Evolutionary conservation across 1,140 invertebrate genomes (phyloP).

Genomic region (Hycleus phaleratus): DNA sequence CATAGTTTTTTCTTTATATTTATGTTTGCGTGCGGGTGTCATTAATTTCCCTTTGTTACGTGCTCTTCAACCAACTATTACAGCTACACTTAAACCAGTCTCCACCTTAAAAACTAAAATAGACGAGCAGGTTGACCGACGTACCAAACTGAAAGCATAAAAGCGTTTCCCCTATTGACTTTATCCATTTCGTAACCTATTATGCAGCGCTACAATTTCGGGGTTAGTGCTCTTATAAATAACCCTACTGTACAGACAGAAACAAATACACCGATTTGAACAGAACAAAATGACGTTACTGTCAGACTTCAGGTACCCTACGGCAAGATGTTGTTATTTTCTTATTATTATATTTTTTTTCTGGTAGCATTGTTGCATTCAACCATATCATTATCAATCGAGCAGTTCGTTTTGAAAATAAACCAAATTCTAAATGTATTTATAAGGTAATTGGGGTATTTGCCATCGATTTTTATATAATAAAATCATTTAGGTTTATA

Average conservation of each 20-base stretch:
- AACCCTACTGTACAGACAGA: neutral
- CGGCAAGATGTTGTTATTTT: too few species aligned
- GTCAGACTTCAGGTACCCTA: too few species aligned
- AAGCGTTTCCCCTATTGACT: conserved; percentile 12
- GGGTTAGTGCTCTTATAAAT: conserved; percentile 5
- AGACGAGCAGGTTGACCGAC: conserved; percentile 4
- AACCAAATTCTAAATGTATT: too few species aligned
- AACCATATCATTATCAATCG: too few species aligned
- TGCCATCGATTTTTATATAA: too few species aligned
- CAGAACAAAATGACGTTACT: too few species aligned
- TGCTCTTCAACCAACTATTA: conserved; percentile 21
- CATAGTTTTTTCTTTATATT: conserved; percentile 23
- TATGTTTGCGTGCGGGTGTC: conserved; percentile 23
- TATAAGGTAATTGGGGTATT: too few species aligned
- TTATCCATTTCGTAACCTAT: conserved; percentile 8
- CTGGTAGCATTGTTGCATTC: too few species aligned
- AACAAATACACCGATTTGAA: too few species aligned
- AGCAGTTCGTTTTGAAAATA: too few species aligned
- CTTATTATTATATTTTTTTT: too few species aligned
- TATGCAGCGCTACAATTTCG: conserved; percentile 6
- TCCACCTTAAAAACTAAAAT: conserved; percentile 6
- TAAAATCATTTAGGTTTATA: too few species aligned
- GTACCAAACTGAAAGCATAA: conserved; percentile 3
- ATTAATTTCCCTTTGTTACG: conserved; percentile 27
- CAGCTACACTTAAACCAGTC: conserved; percentile 14